These are phyloP conservation scores for Scyliorhinus canicula DNA, from an alignment of 2,797 vertebrate genomes.

Conservation along the genomic window DNA sequence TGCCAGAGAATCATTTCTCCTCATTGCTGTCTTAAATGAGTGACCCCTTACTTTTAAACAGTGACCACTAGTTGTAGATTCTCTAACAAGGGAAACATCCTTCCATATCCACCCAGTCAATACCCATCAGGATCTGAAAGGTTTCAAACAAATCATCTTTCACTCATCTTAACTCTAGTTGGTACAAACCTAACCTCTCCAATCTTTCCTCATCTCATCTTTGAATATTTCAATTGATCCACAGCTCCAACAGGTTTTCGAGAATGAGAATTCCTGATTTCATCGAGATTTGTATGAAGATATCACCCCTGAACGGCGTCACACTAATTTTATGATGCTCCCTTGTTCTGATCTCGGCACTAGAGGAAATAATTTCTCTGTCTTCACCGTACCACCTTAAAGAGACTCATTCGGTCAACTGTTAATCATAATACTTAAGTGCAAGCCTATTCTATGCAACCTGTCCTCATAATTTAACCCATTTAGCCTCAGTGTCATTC, in stretches of 20 bases:
- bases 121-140: too few relatives aligned
- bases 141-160: too few relatives aligned
- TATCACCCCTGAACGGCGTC: not conserved
- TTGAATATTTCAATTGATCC: not conserved
- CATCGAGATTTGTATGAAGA: not conserved
- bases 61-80: too few relatives aligned
- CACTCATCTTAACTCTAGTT: too few relatives aligned
- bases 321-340: not conserved
- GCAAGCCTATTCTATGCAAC: not conserved
- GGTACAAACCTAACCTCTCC: too few relatives aligned
- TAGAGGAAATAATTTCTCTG: not conserved
- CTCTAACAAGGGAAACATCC: too few relatives aligned
- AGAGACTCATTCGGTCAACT: not conserved
- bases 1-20: too few relatives aligned
- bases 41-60: too few relatives aligned
- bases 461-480: not conserved
- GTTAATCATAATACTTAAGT: not conserved
- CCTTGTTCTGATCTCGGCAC: not conserved
- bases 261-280: not conserved
- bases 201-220: not conserved
- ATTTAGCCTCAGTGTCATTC: not conserved
- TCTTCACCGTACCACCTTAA: not conserved
- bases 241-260: not conserved
- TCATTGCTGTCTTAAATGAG: too few relatives aligned
- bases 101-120: too few relatives aligned